Conservation (phyloP, 2,888 invertebrate genomes). For the Mythimna albipuncta region DNA sequence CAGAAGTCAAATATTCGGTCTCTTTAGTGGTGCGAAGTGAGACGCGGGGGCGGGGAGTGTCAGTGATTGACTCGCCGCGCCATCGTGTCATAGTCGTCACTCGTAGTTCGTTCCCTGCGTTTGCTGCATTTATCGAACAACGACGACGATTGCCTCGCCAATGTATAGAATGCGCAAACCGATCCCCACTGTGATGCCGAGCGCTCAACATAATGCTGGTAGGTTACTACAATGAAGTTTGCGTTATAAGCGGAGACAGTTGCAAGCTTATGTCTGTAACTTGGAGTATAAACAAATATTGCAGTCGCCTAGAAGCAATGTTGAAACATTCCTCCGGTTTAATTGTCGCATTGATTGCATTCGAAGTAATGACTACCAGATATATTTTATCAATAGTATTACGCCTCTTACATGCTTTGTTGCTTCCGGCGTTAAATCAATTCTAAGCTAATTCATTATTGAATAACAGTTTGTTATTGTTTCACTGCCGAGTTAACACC, state of each 20-base stretch:
- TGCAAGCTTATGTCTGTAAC: slow-evolving; percentile 8
- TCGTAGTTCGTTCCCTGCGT: no score
- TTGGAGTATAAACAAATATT: slow-evolving; percentile 45
- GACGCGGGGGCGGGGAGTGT: no score
- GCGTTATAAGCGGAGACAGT: not conserved
- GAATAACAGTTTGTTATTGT: not conserved
- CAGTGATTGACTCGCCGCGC: no score
- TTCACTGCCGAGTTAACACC: not conserved
- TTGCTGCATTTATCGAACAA: no score
- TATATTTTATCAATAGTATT: slow-evolving; percentile 3
- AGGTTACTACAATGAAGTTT: not conserved
- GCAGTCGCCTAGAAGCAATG: slow-evolving; percentile 52
- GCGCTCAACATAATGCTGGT: no score
- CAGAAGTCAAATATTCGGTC: no score
- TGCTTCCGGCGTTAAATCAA: slow-evolving; percentile 3
- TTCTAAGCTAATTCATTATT: not conserved
- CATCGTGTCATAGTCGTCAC: no score
- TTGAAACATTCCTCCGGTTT: slow-evolving; percentile 58
- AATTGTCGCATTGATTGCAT: slow-evolving; percentile 59
- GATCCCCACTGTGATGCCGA: no score
- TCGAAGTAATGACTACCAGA: slow-evolving; percentile 16
- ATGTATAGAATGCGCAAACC: no score
- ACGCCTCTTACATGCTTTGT: not conserved
- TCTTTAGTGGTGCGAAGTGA: no score
- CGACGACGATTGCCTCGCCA: no score